Conservation (phyloP, 2,888 invertebrate genomes). For the Pterobdella sp. region DNA sequence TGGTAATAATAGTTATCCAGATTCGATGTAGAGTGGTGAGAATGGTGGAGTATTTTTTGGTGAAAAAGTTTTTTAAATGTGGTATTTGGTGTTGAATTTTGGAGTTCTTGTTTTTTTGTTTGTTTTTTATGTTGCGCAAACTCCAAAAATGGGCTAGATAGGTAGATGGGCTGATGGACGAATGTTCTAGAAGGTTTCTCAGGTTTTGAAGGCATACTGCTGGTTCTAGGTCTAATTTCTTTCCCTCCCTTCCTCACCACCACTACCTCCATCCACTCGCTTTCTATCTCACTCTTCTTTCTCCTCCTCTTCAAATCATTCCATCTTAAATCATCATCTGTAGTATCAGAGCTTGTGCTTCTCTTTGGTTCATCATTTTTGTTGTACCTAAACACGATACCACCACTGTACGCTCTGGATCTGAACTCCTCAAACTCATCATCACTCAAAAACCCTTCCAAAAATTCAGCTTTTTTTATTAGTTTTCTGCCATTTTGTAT, state of each 20-base stretch:
- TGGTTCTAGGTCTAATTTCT: constrained; percentile 24
- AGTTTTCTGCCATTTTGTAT: not conserved
- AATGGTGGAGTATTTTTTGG: no score
- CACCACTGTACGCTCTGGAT: constrained; percentile 31
- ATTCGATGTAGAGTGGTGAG: no score
- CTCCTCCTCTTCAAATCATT: not conserved
- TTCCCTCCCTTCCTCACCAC: constrained; percentile 7
- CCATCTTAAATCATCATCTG: not conserved
- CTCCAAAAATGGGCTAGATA: no score
- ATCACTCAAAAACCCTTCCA: not conserved
- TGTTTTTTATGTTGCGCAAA: no score
- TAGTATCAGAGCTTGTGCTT: not conserved
- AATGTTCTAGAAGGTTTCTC: not conserved
- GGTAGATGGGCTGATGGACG: no score
- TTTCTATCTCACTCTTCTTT: not conserved
- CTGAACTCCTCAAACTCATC: constrained; percentile 32
- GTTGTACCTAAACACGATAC: constrained; percentile 2
- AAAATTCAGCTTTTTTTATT: not conserved
- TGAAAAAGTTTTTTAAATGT: no score
- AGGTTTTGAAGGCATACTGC: constrained; percentile 23
- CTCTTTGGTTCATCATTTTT: not conserved
- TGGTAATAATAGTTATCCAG: no score
- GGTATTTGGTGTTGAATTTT: no score
- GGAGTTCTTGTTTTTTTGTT: no score
- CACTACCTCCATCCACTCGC: not conserved